Percentiles rank a stretch among this genome's conserved stretches.
These are phyloP conservation scores for Octopus bimaculoides DNA, from an alignment of 1,140 invertebrate genomes.

Conservation along the genomic window DNA sequence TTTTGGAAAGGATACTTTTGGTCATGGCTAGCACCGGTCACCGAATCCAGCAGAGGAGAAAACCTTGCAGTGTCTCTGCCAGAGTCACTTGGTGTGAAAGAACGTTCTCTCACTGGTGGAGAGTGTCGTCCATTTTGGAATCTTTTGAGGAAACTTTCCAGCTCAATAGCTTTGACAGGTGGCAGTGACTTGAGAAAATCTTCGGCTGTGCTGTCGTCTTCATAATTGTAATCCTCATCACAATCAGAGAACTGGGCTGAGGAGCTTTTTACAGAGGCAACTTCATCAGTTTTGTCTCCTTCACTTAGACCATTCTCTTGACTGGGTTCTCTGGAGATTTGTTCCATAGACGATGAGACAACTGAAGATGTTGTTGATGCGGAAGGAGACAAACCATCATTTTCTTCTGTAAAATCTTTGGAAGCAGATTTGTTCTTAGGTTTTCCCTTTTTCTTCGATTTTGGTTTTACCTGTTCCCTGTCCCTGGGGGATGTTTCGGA, in stretches of 20 bases:
- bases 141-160: conserved; percentile 17
- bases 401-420: background rate
- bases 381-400: too few relatives aligned
- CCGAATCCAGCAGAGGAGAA: conserved; percentile 30
- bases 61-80: conserved; percentile 9
- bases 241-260: background rate
- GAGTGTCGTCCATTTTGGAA: conserved; percentile 23
- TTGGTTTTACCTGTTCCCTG: background rate
- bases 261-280: background rate
- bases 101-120: conserved; percentile 36
- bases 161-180: conserved; percentile 37
- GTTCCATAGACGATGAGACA: background rate
- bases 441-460: background rate
- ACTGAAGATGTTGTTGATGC: too few relatives aligned
- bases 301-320: background rate
- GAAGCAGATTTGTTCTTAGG: background rate
- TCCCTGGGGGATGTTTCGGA: background rate
- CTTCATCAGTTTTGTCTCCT: background rate
- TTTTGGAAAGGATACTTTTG: conserved; percentile 6
- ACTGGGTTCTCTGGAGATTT: background rate
- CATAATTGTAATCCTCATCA: conserved; percentile 34
- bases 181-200: conserved; percentile 42
- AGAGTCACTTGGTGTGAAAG: conserved; percentile 28
- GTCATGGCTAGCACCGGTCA: conserved; percentile 32
- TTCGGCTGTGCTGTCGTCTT: conserved; percentile 39